A percentile compares a stretch with the other conserved stretches of the same genome.
phyloP scores from a whole-genome alignment of 2,888 invertebrate species.

The Therioaphis trifolii region DNA sequence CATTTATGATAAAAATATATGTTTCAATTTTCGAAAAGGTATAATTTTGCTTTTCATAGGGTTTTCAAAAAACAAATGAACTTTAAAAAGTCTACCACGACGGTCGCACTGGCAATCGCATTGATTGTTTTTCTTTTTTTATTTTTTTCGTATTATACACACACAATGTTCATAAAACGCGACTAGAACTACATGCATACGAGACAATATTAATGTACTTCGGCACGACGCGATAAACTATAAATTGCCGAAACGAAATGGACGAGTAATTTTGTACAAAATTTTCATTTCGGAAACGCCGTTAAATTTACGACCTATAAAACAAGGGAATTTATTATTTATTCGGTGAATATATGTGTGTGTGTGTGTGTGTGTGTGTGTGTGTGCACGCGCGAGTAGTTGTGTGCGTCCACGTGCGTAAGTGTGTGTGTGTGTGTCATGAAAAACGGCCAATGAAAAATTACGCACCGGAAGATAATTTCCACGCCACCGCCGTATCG shows the following conservation, averaged over 20 bases:
- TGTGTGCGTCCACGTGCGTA: too few species aligned
- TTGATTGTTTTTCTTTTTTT: constrained; percentile 1
- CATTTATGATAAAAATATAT: too few species aligned
- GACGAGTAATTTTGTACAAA: constrained; percentile 9
- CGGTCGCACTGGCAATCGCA: neutral
- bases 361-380: neutral
- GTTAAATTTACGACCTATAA: constrained; percentile 41
- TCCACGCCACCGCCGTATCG: neutral
- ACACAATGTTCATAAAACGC: neutral
- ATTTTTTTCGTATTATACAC: too few species aligned
- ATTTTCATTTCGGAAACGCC: constrained; percentile 40
- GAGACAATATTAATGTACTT: neutral
- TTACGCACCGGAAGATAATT: constrained; percentile 41
- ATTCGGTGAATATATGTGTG: neutral
- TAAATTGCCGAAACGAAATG: constrained; percentile 28
- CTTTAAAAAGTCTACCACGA: too few species aligned
- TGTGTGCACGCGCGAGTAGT: neutral
- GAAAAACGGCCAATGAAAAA: constrained; percentile 36
- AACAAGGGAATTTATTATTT: constrained; percentile 34
- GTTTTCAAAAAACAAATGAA: too few species aligned
- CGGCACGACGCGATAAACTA: neutral
- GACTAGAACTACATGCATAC: too few species aligned
- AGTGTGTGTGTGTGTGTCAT: neutral
- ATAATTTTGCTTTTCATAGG: too few species aligned
- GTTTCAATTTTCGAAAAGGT: too few species aligned